phyloP scores from a whole-genome alignment of 2,113 vertebrate species.

The Sinocyclocheilus rhinocerous region DNA sequence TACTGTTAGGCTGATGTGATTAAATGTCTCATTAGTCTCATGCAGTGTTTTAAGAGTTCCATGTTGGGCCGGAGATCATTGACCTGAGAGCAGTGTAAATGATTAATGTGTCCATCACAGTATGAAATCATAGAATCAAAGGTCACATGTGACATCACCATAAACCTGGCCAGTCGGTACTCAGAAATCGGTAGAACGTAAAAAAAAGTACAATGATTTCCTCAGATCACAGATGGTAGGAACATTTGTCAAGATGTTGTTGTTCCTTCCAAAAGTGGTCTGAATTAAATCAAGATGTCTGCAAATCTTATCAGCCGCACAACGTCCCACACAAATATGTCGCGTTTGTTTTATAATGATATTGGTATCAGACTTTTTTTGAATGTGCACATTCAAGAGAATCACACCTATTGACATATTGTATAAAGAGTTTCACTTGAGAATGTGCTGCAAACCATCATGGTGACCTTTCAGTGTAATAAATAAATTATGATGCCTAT shows the following conservation, averaged over 20 bases:
- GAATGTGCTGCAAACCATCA: background rate
- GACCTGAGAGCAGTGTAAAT: constrained; percentile 9
- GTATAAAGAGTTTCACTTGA: background rate
- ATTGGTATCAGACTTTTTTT: background rate
- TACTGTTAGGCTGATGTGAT: constrained; percentile 12
- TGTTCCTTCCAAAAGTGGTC: constrained; percentile 36
- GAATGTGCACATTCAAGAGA: background rate
- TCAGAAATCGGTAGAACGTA: background rate
- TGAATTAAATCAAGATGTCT: constrained; percentile 49
- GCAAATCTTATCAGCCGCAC: constrained; percentile 48
- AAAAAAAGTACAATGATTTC: background rate
- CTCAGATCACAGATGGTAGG: constrained; percentile 19
- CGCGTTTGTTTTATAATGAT: constrained; percentile 9
- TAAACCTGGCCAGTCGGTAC: background rate
- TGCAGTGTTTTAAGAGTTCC: constrained; percentile 12
- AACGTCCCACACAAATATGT: constrained; percentile 45
- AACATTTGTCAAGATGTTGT: constrained; percentile 16
- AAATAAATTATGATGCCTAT: background rate
- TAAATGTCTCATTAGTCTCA: constrained; percentile 23
- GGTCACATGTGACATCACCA: background rate
- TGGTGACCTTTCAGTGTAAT: constrained; percentile 10
- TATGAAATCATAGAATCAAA: background rate
- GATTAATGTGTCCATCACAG: constrained; percentile 4
- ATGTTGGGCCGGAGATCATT: background rate
- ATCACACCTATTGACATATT: background rate